Evolutionary conservation across 2,797 vertebrate genomes (phyloP).

Genomic region (Caiman crocodilus): DNA sequence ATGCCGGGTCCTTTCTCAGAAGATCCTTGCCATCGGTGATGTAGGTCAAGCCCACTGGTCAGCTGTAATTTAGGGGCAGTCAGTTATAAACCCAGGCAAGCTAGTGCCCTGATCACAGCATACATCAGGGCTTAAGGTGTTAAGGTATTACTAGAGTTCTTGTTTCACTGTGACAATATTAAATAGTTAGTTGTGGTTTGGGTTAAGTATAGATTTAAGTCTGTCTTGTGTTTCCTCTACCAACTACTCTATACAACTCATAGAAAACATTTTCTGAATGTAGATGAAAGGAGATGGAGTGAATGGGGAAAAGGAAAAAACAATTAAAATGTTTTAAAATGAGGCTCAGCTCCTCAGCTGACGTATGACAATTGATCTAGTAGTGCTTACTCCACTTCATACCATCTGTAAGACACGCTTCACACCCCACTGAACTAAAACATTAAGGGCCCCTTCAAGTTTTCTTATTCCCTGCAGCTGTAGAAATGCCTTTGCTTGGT

Average conservation of each 20-base stretch:
- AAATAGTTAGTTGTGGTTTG: not conserved
- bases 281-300: not conserved
- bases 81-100: not conserved
- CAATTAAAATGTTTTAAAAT: not conserved
- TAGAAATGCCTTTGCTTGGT: not conserved
- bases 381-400: no score
- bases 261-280: not conserved
- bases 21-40: not conserved
- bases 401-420: no score
- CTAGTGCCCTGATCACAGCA: not conserved
- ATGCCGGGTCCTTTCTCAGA: not conserved
- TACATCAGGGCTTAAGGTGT: not conserved
- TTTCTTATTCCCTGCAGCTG: not conserved
- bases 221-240: not conserved
- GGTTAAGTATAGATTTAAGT: rapidly evolving
- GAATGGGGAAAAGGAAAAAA: not conserved
- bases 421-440: no score
- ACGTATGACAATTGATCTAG: not conserved
- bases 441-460: not conserved
- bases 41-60: not conserved
- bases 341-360: not conserved
- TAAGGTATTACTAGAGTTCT: not conserved
- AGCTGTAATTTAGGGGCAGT: not conserved
- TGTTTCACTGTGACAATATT: not conserved
- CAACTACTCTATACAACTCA: not conserved